A percentile compares a stretch with the other conserved stretches of the same genome.
Evolutionary conservation across 2,797 vertebrate genomes (phyloP).

Genomic region (Brotula barbata): DNA sequence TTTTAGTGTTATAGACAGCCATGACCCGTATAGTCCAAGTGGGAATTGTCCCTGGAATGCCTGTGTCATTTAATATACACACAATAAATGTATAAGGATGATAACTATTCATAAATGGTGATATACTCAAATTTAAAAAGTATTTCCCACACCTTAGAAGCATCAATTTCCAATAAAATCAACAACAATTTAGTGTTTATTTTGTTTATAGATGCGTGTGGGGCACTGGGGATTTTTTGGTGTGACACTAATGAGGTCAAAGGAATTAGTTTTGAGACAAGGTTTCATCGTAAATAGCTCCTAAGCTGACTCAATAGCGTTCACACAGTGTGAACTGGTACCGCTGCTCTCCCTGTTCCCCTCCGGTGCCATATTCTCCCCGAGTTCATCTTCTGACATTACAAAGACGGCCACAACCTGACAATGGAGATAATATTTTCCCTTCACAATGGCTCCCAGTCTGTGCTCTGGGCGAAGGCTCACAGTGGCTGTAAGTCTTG

Average conservation of each 20-base stretch:
- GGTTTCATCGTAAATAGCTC: slow-evolving; percentile 44
- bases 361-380: slow-evolving; percentile 67
- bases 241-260: slow-evolving; percentile 39
- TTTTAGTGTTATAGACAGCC: no score
- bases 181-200: not conserved
- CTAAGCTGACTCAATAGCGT: slow-evolving; percentile 33
- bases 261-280: slow-evolving; percentile 35
- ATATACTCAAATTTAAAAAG: no score
- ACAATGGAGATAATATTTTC: slow-evolving; percentile 80
- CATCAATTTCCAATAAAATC: not conserved
- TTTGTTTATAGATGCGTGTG: not conserved
- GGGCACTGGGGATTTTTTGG: not conserved
- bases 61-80: no score
- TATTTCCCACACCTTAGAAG: no score
- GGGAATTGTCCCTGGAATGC: no score
- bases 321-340: slow-evolving; percentile 63
- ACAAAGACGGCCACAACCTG: slow-evolving; percentile 69
- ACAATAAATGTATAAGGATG: no score
- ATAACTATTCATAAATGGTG: no score
- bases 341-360: slow-evolving; percentile 43
- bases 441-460: slow-evolving; percentile 71
- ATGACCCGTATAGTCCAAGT: no score
- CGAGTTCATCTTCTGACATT: slow-evolving; percentile 77
- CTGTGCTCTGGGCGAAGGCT: slow-evolving; percentile 73
- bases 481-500: slow-evolving; percentile 56